These are phyloP conservation scores for Drosophila vallismaia DNA, from an alignment of 2,888 invertebrate genomes.

Conservation along the genomic window DNA sequence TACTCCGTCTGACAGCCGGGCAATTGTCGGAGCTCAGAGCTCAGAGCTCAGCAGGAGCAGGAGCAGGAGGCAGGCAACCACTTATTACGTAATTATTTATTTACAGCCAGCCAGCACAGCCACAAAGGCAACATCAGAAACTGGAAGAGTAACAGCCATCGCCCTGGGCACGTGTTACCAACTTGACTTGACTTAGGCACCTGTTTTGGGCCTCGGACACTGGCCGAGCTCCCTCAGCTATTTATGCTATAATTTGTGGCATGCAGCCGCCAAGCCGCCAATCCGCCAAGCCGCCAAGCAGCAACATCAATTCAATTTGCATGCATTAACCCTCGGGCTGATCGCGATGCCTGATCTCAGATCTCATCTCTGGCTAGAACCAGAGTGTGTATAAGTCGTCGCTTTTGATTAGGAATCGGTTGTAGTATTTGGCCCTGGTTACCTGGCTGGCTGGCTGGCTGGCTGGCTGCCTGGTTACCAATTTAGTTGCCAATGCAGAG, in stretches of 20 bases:
- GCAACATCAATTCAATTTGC: constrained; percentile 79
- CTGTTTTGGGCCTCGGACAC: constrained; percentile 9
- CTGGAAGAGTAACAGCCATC: constrained; percentile 40
- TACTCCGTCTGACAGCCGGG: constrained; percentile 69
- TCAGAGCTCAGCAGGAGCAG: constrained; percentile 2
- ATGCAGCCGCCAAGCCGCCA: constrained; percentile 54
- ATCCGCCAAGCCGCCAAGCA: constrained; percentile 27
- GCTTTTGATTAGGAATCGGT: constrained; percentile 33
- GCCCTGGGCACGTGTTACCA: constrained; percentile 55
- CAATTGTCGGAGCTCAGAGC: constrained; percentile 29
- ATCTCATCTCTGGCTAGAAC: constrained; percentile 6
- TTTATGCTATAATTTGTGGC: constrained; percentile 76
- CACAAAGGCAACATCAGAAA: constrained; percentile 7
- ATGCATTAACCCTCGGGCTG: constrained; percentile 52
- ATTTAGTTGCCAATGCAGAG: constrained; percentile 31
- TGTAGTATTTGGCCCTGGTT: not conserved
- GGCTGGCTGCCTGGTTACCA: constrained; percentile 15
- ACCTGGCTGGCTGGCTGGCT: not conserved
- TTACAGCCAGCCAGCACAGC: constrained; percentile 46
- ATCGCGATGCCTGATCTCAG: constrained; percentile 8
- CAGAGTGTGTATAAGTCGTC: constrained; percentile 26
- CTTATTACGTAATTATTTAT: constrained; percentile 82
- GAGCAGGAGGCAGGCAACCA: constrained; percentile 70
- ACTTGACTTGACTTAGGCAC: not conserved
- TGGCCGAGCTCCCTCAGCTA: constrained; percentile 47